Percentiles rank a stretch among this genome's conserved stretches.
Evolutionary conservation across 2,797 vertebrate genomes (phyloP).

Genomic region (Channallabes apus): DNA sequence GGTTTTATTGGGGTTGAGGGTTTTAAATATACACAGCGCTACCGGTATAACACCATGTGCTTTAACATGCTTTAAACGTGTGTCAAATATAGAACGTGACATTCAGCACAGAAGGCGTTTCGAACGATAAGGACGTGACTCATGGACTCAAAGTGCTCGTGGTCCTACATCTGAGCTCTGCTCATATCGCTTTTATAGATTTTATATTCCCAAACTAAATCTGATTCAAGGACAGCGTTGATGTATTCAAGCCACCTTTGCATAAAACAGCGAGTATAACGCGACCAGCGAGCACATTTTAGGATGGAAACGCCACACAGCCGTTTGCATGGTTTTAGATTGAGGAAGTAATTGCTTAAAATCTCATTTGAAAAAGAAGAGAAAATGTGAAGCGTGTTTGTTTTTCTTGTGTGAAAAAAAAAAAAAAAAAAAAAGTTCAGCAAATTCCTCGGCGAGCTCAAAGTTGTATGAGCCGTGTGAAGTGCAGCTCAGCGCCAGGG

Average conservation of each 20-base stretch:
- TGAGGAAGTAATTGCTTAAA: background rate
- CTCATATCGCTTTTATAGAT: background rate
- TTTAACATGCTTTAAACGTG: conserved; percentile 3
- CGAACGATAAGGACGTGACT: background rate
- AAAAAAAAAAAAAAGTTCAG: conserved; percentile 9
- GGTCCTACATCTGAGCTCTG: background rate
- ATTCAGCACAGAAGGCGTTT: background rate
- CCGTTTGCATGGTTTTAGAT: background rate
- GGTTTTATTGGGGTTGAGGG: conserved; percentile 5
- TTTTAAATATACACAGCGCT: background rate
- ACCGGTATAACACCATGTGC: conserved; percentile 15
- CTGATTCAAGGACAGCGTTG: background rate
- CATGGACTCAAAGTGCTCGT: background rate
- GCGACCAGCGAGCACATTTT: too few species aligned
- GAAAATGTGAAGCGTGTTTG: background rate
- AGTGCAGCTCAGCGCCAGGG: conserved; percentile 41
- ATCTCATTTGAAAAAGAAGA: background rate
- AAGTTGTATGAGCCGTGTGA: conserved; percentile 38
- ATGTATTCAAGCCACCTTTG: background rate
- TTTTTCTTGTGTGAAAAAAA: background rate
- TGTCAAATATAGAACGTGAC: conserved; percentile 12
- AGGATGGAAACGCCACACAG: background rate
- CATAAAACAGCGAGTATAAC: too few species aligned
- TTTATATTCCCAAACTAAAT: background rate
- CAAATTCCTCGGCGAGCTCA: conserved; percentile 46